Evolutionary conservation across 2,888 invertebrate species (phyloP), one percentile per base, ranked within the genome.

Genomic region (Brachypterus glaber): DNA sequence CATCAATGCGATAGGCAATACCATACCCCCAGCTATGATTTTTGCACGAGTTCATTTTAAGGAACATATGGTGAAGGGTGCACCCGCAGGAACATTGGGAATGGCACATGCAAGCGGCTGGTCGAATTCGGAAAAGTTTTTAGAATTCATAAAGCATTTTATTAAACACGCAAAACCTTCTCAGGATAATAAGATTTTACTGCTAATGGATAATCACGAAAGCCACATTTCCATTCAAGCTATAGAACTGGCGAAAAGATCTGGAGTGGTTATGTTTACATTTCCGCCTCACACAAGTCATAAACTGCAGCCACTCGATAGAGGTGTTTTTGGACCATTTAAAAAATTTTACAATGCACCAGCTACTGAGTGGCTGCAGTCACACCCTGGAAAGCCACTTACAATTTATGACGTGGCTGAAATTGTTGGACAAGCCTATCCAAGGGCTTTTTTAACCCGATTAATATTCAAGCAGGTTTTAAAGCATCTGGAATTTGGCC

Each of bases 141-240:
- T 30, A 3, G 2, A 30, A 15, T 37, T 38, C 17, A 9, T 43
- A 2, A 15, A 41, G 4, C 41, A 43, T 26, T 40, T 43, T 38
- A 29, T 37, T 4, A 16, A 37, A 17, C 39, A 41, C 34, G 36
- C 41, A 12, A 52, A 59, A 40, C 55, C 45, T 25, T 25, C 38
- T n/a, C 15, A 30, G 12, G 45, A 46, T 15, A 38, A 43, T 17
- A 31, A 33, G 33, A 47, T 49, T 30, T 39, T 58, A 13, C 31
- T 57, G 12, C 44, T 47, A 29, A 40, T 58, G 42, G 56, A 59
- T 38, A 57, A 56, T 34, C 57, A 58, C 31, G 55, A 57, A 30
- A n/a, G n/a, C n/a, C n/a, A n/a, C n/a, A n/a, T n/a, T n/a, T n/a
- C n/a, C n/a, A n/a, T n/a, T n/a, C n/a, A 53, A 18, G 36, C 25